Conservation (phyloP, 2,113 vertebrate species). For the Strix aluco region DNA sequence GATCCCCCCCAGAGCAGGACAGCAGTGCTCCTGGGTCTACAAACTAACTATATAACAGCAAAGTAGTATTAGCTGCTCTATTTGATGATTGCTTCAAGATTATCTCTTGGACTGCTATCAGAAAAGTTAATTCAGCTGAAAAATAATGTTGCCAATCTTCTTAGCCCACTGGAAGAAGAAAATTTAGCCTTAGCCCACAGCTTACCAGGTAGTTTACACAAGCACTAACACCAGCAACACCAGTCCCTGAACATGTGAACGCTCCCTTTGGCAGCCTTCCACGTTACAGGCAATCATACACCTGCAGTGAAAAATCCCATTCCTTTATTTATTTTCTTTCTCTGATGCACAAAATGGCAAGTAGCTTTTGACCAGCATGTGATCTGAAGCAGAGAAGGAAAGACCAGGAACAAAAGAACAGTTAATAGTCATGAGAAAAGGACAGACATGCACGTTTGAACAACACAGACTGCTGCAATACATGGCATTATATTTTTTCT, state of each 20-base stretch:
- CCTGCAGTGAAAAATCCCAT: background rate
- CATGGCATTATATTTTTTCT: background rate
- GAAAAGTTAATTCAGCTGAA: conserved; percentile 25
- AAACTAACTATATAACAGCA: background rate
- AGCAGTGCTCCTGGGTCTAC: fast-evolving
- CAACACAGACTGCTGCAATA: background rate
- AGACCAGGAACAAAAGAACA: background rate
- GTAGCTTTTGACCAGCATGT: background rate
- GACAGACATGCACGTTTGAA: background rate
- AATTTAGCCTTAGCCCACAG: background rate
- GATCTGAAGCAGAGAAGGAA: background rate
- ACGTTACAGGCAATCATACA: background rate
- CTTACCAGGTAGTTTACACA: background rate
- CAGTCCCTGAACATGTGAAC: background rate
- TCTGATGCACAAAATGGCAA: background rate
- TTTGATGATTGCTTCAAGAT: background rate
- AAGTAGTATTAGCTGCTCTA: background rate
- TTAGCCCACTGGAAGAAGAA: background rate
- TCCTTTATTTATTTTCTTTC: background rate
- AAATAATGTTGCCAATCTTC: background rate
- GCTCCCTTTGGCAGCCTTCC: background rate
- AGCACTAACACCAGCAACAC: background rate
- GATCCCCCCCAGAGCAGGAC: background rate
- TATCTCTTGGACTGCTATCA: background rate
- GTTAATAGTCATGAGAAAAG: background rate